Percentiles rank a stretch among this genome's conserved stretches.
These are phyloP conservation scores for Ranitomeya imitator DNA, from an alignment of 2,113 vertebrate genomes.

Conservation along the genomic window DNA sequence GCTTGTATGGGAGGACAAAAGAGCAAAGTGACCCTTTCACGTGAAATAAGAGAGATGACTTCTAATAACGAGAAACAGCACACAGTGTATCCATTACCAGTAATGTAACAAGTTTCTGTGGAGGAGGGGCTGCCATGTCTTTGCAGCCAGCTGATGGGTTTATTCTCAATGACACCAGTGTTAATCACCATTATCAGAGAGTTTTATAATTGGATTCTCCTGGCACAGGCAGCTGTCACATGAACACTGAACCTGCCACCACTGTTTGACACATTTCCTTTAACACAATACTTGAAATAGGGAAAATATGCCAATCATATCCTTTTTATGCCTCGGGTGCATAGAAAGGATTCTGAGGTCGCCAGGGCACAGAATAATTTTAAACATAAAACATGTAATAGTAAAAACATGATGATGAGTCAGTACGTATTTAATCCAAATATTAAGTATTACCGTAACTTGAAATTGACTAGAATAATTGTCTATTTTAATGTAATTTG, in stretches of 20 bases:
- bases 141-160: slow-evolving; percentile 44
- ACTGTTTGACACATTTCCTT: slow-evolving; percentile 42
- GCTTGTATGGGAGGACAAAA: slow-evolving; percentile 16
- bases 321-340: slow-evolving; percentile 39
- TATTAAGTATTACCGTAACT: neutral
- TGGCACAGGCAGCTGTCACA: slow-evolving; percentile 54
- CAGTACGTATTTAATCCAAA: neutral
- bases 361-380: slow-evolving; percentile 13
- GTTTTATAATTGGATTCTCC: slow-evolving; percentile 57
- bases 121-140: slow-evolving; percentile 19
- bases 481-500: neutral
- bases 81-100: slow-evolving; percentile 36
- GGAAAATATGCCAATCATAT: slow-evolving; percentile 46
- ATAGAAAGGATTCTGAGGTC: slow-evolving; percentile 32
- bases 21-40: slow-evolving; percentile 33
- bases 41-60: slow-evolving; percentile 35
- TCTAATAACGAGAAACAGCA: slow-evolving; percentile 14
- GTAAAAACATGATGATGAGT: neutral
- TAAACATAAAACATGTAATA: slow-evolving; percentile 28
- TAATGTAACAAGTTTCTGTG: slow-evolving; percentile 50
- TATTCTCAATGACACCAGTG: slow-evolving; percentile 49
- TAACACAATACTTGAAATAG: slow-evolving; percentile 23
- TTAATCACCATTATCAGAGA: slow-evolving; percentile 51
- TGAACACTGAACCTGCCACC: slow-evolving; percentile 31
- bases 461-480: neutral